Evolutionary conservation across 2,797 vertebrate species (phyloP).

Genomic region (Lateolabrax maculatus): DNA sequence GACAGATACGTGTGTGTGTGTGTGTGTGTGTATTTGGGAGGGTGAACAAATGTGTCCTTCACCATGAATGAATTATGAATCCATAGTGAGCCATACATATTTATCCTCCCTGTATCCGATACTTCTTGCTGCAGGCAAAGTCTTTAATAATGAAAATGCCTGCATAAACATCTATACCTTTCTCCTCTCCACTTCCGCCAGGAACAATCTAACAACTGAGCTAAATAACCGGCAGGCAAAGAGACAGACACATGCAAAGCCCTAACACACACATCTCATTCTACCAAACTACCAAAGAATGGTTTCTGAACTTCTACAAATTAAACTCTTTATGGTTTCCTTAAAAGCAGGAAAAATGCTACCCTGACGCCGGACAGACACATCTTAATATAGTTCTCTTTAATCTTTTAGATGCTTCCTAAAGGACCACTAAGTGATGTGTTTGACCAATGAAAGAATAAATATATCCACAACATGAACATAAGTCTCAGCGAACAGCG

Average conservation of each 20-base stretch:
- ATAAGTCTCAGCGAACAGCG: not conserved
- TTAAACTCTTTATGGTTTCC: conserved; percentile 1
- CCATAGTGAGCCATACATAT: conserved; percentile 68
- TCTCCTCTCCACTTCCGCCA: conserved; percentile 30
- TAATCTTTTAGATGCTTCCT: not conserved
- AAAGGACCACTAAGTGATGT: not conserved
- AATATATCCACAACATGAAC: not conserved
- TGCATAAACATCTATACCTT: conserved; percentile 75
- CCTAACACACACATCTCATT: not conserved
- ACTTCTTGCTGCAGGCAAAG: conserved; percentile 64
- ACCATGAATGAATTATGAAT: conserved; percentile 77
- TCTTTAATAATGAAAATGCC: conserved; percentile 78
- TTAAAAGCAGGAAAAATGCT: not conserved
- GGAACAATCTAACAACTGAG: conserved; percentile 18
- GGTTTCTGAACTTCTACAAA: not conserved
- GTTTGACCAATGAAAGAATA: not conserved
- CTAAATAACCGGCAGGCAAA: conserved; percentile 29
- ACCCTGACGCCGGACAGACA: too few species aligned
- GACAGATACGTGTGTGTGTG: conserved; percentile 9
- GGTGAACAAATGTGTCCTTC: conserved; percentile 71
- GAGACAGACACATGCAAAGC: not conserved
- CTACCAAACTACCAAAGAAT: not conserved
- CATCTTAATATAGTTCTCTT: too few species aligned
- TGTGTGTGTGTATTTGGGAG: not conserved
- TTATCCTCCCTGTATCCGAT: conserved; percentile 62